phyloP scores from a whole-genome alignment of 2,888 invertebrate genomes.

The Acleris sparsana region DNA sequence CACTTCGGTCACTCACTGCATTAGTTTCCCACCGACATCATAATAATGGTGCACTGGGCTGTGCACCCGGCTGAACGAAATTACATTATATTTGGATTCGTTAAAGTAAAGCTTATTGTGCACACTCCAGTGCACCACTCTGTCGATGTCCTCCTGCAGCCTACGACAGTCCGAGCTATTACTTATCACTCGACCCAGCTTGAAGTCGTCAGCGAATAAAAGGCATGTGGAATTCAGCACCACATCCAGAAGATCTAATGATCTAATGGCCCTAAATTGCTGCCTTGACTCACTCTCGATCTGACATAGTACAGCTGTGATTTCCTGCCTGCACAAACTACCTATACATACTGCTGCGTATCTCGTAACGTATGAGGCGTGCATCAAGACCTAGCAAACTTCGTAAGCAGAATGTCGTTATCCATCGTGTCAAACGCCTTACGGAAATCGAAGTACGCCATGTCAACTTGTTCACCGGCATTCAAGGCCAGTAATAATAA shows the following conservation, averaged over 20 bases:
- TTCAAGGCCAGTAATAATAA: too few species aligned
- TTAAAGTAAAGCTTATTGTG: constrained; percentile 21
- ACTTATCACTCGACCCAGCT: neutral
- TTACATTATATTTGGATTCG: constrained; percentile 8
- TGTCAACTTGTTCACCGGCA: too few species aligned
- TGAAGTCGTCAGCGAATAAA: constrained; percentile 25
- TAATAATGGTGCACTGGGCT: neutral
- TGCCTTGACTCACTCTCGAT: constrained; percentile 6
- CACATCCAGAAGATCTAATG: constrained; percentile 17
- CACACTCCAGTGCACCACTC: constrained; percentile 17
- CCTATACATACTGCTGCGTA: too few species aligned
- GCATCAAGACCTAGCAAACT: neutral
- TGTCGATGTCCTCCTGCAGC: constrained; percentile 23
- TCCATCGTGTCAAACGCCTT: too few species aligned
- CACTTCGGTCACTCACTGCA: constrained; percentile 1
- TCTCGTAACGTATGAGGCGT: neutral
- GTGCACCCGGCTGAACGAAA: constrained; percentile 2
- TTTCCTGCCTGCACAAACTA: neutral
- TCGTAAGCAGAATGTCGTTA: too few species aligned
- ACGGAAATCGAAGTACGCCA: too few species aligned
- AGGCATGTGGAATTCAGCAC: constrained; percentile 12
- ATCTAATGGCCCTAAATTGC: constrained; percentile 30
- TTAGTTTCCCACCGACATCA: neutral
- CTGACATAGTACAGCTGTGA: neutral
- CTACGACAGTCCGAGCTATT: constrained; percentile 6